Conservation (phyloP, 2,797 vertebrate genomes). For the Leptodactylus fallax region DNA sequence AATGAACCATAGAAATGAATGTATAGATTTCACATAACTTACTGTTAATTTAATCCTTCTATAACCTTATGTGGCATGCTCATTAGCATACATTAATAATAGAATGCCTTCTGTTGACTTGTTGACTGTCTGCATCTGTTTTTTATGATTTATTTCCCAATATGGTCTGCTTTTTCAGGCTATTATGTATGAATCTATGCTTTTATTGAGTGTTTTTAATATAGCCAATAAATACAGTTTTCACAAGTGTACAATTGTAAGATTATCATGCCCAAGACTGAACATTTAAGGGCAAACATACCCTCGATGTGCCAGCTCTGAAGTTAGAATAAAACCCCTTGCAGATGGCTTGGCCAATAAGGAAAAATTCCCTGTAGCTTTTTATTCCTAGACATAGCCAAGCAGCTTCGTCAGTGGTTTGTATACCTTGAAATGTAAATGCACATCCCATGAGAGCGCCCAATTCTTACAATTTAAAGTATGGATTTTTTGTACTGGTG, state of each 20-base stretch:
- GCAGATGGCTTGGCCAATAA: neutral
- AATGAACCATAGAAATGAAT: conserved; percentile 26
- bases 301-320: neutral
- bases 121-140: conserved; percentile 14
- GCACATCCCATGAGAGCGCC: neutral
- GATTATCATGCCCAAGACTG: neutral
- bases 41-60: conserved; percentile 26
- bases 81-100: conserved; percentile 35
- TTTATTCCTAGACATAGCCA: neutral
- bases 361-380: conserved; percentile 1
- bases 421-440: conserved; percentile 21
- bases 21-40: conserved; percentile 24
- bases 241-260: neutral
- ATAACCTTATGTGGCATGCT: conserved; percentile 19
- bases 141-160: neutral
- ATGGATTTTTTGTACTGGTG: conserved; percentile 18
- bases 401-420: neutral
- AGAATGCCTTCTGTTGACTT: conserved; percentile 21
- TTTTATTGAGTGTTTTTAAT: neutral
- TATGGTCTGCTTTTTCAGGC: neutral
- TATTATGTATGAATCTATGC: neutral
- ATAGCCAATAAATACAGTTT: neutral
- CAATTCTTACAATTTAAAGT: conserved; percentile 12
- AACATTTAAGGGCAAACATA: neutral
- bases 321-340: neutral